phyloP scores from a whole-genome alignment of 2,888 invertebrate genomes.

The Lathronympha strigana region DNA sequence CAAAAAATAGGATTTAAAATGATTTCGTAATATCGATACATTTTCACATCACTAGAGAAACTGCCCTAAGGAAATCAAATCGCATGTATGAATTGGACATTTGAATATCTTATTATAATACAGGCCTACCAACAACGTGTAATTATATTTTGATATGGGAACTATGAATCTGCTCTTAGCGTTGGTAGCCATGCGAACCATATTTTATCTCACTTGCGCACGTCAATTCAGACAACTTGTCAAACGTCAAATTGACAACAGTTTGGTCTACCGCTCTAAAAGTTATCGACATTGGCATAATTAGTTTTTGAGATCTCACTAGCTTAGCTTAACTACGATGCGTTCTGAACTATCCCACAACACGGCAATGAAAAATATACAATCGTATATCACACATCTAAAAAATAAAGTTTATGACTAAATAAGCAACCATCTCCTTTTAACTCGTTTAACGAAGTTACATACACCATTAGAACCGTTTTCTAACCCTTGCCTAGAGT shows the following conservation, averaged over 20 bases:
- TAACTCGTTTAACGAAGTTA: slow-evolving; percentile 19
- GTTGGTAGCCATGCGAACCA: slow-evolving; percentile 34
- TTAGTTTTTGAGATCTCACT: slow-evolving; percentile 43
- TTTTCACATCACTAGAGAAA: slow-evolving; percentile 29
- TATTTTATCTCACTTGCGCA: slow-evolving; percentile 44
- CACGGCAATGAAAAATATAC: neutral
- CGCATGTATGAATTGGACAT: slow-evolving; percentile 32
- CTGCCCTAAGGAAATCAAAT: slow-evolving; percentile 14
- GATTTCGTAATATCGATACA: slow-evolving; percentile 26
- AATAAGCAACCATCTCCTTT: neutral
- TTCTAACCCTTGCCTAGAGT: slow-evolving; percentile 6
- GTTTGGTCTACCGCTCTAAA: slow-evolving; percentile 60
- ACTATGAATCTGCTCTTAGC: slow-evolving; percentile 19
- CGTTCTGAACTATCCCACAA: slow-evolving; percentile 44
- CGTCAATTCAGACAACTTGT: slow-evolving; percentile 36
- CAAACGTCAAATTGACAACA: slow-evolving; percentile 52
- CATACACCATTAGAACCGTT: slow-evolving; percentile 24
- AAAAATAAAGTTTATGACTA: neutral
- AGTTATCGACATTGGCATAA: slow-evolving; percentile 57
- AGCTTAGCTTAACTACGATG: slow-evolving; percentile 41
- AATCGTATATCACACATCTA: slow-evolving; percentile 1
- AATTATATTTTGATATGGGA: slow-evolving; percentile 23
- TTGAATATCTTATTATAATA: slow-evolving; percentile 24
- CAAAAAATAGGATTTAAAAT: slow-evolving; percentile 12
- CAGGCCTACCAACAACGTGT: slow-evolving; percentile 27